Evolutionary conservation across 2,113 vertebrate genomes (phyloP), one percentile per base, ranked within the genome.

Genomic region (Corydoras sp.): DNA sequence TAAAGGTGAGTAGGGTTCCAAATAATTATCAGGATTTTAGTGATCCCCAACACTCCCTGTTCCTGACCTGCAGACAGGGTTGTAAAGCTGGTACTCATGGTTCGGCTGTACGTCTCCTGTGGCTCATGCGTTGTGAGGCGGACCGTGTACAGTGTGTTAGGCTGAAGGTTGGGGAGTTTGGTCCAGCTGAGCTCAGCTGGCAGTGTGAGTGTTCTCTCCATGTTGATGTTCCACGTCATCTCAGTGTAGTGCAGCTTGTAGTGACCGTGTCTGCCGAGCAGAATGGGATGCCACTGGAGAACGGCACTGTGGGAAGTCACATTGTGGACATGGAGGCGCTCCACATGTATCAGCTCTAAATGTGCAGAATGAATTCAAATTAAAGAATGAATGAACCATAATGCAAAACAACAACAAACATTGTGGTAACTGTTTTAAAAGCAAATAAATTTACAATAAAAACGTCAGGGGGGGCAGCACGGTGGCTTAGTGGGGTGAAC

Each of bases 231-330:
- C 32, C 11, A 2, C 2, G 24, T 13, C 11, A 12, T 48, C 30
- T 59, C 31, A 29, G 68, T 71, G 0, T 92, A 88, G 7, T 84
- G 80, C 35, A 97, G 64, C 61, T 88, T 77, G 68, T 95, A 97
- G 79, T 65, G 75, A 30, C 89, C 90, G 0, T 71, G 83, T 7
- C 82, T 83, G 2, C 66, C 67, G 0, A 76, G 85, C 73, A 96
- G 82, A 53, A 95, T 78, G 0, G 85, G 30, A 0, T 87, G 88
- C 94, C 95, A 98, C 51, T 79, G 48, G 81, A 98, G 86, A 6
- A 78, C 85, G 62, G 93, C 91, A 71, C 90, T 85, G 71, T 72
- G 87, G 0, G 92, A 85, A 2, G 91, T 90, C 81, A 97, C 55
- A 1, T 93, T 86, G 0, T 84, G 81, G 5, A 90, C 92, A 0